Percentiles rank a stretch among this genome's conserved stretches.
These are phyloP conservation scores for Entomobrya proxima DNA, from an alignment of 2,888 invertebrate species.

Conservation along the genomic window DNA sequence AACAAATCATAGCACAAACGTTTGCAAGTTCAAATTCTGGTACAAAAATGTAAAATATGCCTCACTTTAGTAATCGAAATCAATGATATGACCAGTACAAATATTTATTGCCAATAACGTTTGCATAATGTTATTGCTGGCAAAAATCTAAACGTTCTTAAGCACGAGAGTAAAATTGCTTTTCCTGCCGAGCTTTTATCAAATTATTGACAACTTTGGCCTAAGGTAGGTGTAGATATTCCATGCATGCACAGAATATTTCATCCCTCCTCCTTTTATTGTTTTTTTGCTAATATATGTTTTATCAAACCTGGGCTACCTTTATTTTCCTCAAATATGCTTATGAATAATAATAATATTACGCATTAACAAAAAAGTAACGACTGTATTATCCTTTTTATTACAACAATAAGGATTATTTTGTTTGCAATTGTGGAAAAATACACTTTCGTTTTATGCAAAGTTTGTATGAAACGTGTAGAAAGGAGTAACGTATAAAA, in stretches of 20 bases:
- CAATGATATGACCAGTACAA: too few species aligned
- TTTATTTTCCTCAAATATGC: background rate
- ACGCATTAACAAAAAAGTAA: background rate
- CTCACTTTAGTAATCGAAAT: too few species aligned
- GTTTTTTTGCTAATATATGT: too few species aligned
- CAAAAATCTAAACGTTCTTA: too few species aligned
- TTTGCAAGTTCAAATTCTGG: too few species aligned
- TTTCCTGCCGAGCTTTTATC: too few species aligned
- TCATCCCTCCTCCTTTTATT: conserved; percentile 36
- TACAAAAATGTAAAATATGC: too few species aligned
- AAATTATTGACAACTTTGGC: too few species aligned
- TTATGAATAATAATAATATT: background rate
- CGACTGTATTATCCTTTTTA: conserved; percentile 50
- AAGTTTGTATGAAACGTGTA: background rate
- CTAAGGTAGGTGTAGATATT: conserved; percentile 11
- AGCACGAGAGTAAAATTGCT: too few species aligned
- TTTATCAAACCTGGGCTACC: too few species aligned
- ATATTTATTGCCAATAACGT: too few species aligned
- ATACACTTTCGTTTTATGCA: conserved; percentile 44
- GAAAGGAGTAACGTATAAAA: background rate
- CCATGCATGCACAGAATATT: conserved; percentile 32
- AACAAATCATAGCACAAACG: background rate
- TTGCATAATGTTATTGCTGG: too few species aligned
- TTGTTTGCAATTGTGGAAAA: conserved; percentile 45
- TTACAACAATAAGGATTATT: background rate